Percentiles rank a stretch among this genome's conserved stretches.
phyloP scores from a whole-genome alignment of 1,140 invertebrate genomes.

The Rhyacophila brunnea region DNA sequence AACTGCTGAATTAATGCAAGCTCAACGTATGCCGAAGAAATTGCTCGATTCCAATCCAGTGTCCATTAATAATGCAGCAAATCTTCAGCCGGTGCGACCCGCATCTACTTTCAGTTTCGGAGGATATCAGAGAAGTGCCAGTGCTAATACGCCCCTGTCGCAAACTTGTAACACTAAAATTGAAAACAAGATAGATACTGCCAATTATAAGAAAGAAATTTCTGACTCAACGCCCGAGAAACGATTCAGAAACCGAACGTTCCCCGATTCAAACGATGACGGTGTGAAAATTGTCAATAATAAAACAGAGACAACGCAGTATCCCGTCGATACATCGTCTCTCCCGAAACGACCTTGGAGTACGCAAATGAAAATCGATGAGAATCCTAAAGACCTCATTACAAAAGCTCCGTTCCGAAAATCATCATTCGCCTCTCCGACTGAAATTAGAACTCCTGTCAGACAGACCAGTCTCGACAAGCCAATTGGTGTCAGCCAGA shows the following conservation, averaged over 20 bases:
- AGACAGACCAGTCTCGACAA: conserved; percentile 6
- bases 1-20: conserved; percentile 37
- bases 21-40: conserved; percentile 42
- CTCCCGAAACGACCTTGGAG: conserved; percentile 46
- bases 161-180: conserved; percentile 18
- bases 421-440: conserved; percentile 35
- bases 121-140: conserved; percentile 42
- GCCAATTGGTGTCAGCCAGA: conserved; percentile 5
- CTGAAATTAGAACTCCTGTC: conserved; percentile 32
- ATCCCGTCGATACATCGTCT: conserved; percentile 45
- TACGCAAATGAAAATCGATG: conserved; percentile 38
- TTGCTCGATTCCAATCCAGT: conserved; percentile 47
- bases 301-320: conserved; percentile 46
- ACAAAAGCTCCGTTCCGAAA: conserved; percentile 23
- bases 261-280: conserved; percentile 52
- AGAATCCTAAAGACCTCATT: conserved; percentile 17
- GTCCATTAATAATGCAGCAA: conserved; percentile 40
- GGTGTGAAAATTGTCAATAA: conserved; percentile 42
- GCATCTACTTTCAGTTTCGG: conserved; percentile 5
- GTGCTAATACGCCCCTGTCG: conserved; percentile 40
- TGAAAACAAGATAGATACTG: conserved; percentile 38
- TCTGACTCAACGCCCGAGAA: conserved; percentile 53
- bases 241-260: conserved; percentile 50
- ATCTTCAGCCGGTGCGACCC: conserved; percentile 7
- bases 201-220: conserved; percentile 53